A percentile compares a stretch with the other conserved stretches of the same genome.
These are phyloP conservation scores for Coilia nasus DNA, from an alignment of 2,797 vertebrate genomes.

Conservation along the genomic window DNA sequence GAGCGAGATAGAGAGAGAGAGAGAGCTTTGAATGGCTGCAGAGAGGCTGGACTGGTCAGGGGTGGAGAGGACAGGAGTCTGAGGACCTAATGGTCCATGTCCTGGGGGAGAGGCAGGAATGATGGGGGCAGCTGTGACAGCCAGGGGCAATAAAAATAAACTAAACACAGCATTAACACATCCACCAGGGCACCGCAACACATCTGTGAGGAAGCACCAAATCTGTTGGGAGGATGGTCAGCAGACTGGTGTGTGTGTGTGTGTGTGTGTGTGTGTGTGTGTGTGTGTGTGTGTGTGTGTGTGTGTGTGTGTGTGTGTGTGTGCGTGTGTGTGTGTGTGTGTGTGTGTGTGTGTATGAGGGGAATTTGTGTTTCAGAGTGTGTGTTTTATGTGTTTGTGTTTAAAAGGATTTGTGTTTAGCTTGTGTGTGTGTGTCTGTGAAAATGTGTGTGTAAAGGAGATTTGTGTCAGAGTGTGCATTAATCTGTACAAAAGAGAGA, in stretches of 20 bases:
- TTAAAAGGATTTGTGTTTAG: background rate
- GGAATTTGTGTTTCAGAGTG: constrained; percentile 32
- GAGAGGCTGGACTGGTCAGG: background rate
- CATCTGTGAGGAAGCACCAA: constrained; percentile 69
- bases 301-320: constrained; percentile 54
- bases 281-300: constrained; percentile 48
- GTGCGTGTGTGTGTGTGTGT: constrained; percentile 8
- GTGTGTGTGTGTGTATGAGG: constrained; percentile 64
- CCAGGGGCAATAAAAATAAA: constrained; percentile 72
- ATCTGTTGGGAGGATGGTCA: constrained; percentile 47
- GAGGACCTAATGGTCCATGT: constrained; percentile 58
- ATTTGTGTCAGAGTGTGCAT: constrained; percentile 31
- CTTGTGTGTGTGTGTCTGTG: background rate
- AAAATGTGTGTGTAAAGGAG: constrained; percentile 37
- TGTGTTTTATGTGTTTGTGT: constrained; percentile 64
- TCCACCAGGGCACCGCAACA: constrained; percentile 64
- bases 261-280: constrained; percentile 26
- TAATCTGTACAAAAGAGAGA: constrained; percentile 32
- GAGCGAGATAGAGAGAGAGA: background rate
- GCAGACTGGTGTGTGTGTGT: constrained; percentile 36
- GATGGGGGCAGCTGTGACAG: constrained; percentile 70
- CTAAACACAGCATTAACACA: constrained; percentile 76
- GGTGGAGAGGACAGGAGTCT: background rate
- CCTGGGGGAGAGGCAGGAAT: constrained; percentile 54
- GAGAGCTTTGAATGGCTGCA: background rate